These are phyloP conservation scores for Heterodera filipjevi DNA, from an alignment of 2,888 invertebrate genomes.

Conservation along the genomic window DNA sequence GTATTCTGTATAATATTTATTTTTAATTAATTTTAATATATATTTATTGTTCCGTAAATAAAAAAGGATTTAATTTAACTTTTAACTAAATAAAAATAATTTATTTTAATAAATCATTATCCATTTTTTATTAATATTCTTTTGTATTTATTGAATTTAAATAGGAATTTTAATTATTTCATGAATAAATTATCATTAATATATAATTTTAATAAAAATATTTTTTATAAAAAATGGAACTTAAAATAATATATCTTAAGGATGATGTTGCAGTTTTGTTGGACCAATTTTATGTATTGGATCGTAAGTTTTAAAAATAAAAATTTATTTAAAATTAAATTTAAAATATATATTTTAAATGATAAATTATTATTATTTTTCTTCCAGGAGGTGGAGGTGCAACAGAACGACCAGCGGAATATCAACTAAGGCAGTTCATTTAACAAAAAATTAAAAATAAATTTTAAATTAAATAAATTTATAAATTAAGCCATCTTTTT, in stretches of 20 bases:
- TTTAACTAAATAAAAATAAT: not conserved
- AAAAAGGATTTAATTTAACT: too few relatives aligned
- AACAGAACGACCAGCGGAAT: constrained; percentile 55
- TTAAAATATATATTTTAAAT: not conserved
- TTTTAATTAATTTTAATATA: not conserved
- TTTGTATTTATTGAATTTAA: constrained; percentile 6
- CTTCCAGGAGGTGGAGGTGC: constrained; percentile 35
- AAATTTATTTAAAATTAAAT: not conserved
- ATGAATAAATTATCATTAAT: too few relatives aligned
- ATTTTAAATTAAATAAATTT: not conserved
- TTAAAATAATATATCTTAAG: not conserved
- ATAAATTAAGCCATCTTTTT: too few relatives aligned
- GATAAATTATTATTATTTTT: not conserved
- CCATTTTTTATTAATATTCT: too few relatives aligned
- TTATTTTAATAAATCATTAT: too few relatives aligned
- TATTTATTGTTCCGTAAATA: too few relatives aligned
- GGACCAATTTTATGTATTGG: constrained; percentile 66
- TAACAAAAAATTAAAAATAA: not conserved
- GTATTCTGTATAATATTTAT: too few relatives aligned
- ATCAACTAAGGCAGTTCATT: constrained; percentile 41
- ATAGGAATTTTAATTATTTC: too few relatives aligned
- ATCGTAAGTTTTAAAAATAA: constrained; percentile 40
- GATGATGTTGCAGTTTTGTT: constrained; percentile 64
- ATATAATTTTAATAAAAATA: constrained; percentile 11
- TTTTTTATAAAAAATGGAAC: not conserved